Percentiles rank a stretch among this genome's conserved stretches.
Conservation (phyloP, 2,113 vertebrate species). For the Telmatochromis sp. region DNA sequence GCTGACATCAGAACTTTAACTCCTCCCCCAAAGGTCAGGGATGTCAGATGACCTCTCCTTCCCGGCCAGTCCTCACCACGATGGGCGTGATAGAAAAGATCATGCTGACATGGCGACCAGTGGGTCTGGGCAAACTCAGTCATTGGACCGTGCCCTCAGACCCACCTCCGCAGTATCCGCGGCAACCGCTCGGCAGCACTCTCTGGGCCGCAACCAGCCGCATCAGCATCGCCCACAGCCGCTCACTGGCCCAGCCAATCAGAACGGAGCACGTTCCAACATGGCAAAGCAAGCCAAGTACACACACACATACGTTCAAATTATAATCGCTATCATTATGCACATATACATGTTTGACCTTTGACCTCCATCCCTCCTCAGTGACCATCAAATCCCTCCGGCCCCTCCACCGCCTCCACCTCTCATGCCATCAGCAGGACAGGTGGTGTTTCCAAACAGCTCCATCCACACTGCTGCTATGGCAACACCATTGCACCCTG, state of each 20-base stretch:
- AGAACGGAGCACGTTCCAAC: slow-evolving; percentile 57
- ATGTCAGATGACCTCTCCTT: slow-evolving; percentile 75
- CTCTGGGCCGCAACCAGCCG: slow-evolving; percentile 73
- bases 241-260: background rate
- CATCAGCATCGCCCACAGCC: slow-evolving; percentile 56
- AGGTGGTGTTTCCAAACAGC: slow-evolving; percentile 72
- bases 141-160: slow-evolving; percentile 72
- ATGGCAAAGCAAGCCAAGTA: slow-evolving; percentile 71
- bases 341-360: background rate
- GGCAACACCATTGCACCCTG: slow-evolving; percentile 11
- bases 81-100: slow-evolving; percentile 73
- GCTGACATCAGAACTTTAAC: background rate
- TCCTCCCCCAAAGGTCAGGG: background rate
- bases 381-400: slow-evolving; percentile 75
- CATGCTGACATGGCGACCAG: background rate
- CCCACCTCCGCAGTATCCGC: slow-evolving; percentile 7
- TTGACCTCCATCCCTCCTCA: slow-evolving; percentile 28
- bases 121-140: slow-evolving; percentile 66
- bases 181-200: slow-evolving; percentile 73
- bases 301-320: background rate
- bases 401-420: slow-evolving; percentile 80
- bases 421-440: slow-evolving; percentile 72
- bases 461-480: slow-evolving; percentile 16
- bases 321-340: background rate
- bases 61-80: slow-evolving; percentile 68